A percentile compares a stretch with the other conserved stretches of the same genome.
These are phyloP conservation scores for Drosophila nannoptera DNA, from an alignment of 1,140 invertebrate genomes.

Conservation along the genomic window DNA sequence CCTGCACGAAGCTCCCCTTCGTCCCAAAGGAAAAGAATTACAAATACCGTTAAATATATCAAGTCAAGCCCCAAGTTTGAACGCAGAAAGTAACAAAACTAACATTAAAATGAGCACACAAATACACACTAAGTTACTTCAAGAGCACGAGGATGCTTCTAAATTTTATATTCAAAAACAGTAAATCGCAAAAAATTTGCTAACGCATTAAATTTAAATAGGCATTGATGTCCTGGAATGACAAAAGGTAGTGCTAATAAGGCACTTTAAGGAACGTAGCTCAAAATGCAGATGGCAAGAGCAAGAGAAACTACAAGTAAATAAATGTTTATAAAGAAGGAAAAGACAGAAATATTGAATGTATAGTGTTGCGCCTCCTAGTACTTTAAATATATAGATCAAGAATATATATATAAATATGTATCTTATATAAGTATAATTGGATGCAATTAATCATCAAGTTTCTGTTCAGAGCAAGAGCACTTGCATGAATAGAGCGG, in stretches of 20 bases:
- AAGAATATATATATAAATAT: constrained; percentile 64
- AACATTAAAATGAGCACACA: constrained; percentile 36
- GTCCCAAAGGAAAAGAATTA: constrained; percentile 26
- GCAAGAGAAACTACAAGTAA: constrained; percentile 36
- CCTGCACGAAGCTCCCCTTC: constrained; percentile 44
- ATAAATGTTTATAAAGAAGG: constrained; percentile 28
- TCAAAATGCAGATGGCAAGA: constrained; percentile 17
- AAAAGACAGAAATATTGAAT: constrained; percentile 67
- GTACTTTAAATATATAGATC: constrained; percentile 68
- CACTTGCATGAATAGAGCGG: neutral
- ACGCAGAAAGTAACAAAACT: constrained; percentile 28
- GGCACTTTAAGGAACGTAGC: constrained; percentile 5
- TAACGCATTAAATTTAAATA: constrained; percentile 46
- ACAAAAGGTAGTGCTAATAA: constrained; percentile 12
- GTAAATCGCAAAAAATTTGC: constrained; percentile 29
- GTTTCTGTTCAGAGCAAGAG: neutral
- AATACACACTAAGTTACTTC: constrained; percentile 39
- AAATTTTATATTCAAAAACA: constrained; percentile 39
- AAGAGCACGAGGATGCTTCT: constrained; percentile 37
- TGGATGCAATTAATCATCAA: constrained; percentile 41
- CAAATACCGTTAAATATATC: constrained; percentile 43
- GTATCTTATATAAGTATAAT: constrained; percentile 58
- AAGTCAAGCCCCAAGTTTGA: constrained; percentile 29
- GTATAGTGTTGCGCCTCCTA: constrained; percentile 75
- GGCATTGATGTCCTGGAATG: constrained; percentile 17